Conservation (phyloP, 2,888 invertebrate genomes). For the Ophion ventricosus region DNA sequence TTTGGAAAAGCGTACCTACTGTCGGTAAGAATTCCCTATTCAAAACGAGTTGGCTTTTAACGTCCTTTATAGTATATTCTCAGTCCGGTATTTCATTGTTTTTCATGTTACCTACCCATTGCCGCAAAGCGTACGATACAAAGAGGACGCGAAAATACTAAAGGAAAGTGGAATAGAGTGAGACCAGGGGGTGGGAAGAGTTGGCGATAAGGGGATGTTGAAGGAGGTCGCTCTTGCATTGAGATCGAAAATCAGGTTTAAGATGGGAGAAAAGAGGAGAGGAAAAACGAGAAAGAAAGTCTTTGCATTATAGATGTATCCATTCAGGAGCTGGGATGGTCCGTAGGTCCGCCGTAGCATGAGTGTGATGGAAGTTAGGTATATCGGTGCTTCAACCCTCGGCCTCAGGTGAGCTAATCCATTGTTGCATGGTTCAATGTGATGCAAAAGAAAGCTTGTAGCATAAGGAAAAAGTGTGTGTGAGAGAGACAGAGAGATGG, state of each 20-base stretch:
- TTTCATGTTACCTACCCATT: no score
- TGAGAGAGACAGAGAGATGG: conserved; percentile 4
- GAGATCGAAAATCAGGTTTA: conserved; percentile 77
- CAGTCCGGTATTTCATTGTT: no score
- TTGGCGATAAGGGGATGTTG: neutral
- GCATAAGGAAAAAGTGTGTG: conserved; percentile 14
- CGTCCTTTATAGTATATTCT: no score
- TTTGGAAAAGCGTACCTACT: no score
- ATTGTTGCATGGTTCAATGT: conserved; percentile 52
- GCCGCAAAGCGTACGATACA: no score
- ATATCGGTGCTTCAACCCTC: conserved; percentile 25
- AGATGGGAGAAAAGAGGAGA: conserved; percentile 56
- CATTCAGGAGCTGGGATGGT: conserved; percentile 71
- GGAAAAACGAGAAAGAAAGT: conserved; percentile 44
- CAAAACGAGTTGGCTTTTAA: no score
- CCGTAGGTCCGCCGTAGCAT: conserved; percentile 11
- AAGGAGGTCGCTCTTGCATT: conserved; percentile 39
- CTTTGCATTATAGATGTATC: conserved; percentile 79
- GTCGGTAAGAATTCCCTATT: no score
- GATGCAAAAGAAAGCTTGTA: conserved; percentile 49
- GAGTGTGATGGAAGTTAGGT: conserved; percentile 35
- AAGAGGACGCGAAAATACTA: neutral
- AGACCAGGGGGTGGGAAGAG: neutral
- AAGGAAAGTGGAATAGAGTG: neutral
- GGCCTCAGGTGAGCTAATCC: conserved; percentile 36